Percentiles rank a stretch among this genome's conserved stretches.
These are phyloP conservation scores for Chunga burmeisteri DNA, from an alignment of 2,113 vertebrate species.

Conservation along the genomic window DNA sequence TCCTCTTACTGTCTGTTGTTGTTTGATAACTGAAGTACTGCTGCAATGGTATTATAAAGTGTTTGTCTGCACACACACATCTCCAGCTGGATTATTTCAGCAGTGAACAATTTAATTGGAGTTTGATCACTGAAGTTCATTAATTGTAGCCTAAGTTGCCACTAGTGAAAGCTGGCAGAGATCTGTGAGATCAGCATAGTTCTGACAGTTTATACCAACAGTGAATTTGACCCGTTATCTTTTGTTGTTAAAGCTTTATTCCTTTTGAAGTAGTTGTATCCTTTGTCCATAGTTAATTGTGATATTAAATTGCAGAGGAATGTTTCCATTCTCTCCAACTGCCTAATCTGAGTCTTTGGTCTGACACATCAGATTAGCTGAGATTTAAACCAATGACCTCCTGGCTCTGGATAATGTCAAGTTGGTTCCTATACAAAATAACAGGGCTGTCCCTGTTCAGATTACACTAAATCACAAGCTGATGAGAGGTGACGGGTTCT, in stretches of 20 bases:
- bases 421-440: constrained; percentile 58
- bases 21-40: neutral
- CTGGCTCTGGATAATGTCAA: constrained; percentile 68
- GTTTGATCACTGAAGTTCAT: constrained; percentile 61
- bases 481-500: constrained; percentile 59
- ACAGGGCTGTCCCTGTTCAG: constrained; percentile 46
- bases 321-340: constrained; percentile 57
- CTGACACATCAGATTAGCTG: constrained; percentile 71
- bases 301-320: constrained; percentile 71
- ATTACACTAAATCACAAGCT: constrained; percentile 69
- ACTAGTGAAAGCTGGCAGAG: constrained; percentile 46
- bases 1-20: neutral
- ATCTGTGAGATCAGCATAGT: neutral
- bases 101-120: constrained; percentile 38
- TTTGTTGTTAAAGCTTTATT: constrained; percentile 49
- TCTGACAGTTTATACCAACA: constrained; percentile 36
- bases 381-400: constrained; percentile 71
- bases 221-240: constrained; percentile 53
- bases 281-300: constrained; percentile 65
- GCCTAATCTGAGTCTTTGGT: constrained; percentile 70
- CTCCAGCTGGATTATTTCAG: constrained; percentile 47
- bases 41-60: neutral
- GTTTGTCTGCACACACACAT: neutral
- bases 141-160: constrained; percentile 62
- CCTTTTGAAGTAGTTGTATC: constrained; percentile 39